Evolutionary conservation across 2,888 invertebrate species (phyloP).

Genomic region (Lycocerus yunnanus): DNA sequence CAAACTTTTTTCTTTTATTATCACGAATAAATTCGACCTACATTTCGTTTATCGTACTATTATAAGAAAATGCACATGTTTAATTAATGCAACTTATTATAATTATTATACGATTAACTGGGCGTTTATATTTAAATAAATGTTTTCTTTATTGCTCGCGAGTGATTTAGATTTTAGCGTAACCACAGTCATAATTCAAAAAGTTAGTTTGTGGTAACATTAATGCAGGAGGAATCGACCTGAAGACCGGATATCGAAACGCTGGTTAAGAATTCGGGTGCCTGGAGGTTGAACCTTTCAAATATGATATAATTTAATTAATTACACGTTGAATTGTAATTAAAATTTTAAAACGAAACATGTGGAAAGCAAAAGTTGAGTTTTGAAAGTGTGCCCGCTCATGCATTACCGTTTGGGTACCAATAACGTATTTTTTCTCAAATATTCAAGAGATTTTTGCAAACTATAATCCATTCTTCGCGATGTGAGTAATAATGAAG

Average conservation of each 20-base stretch:
- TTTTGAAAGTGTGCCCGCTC: background rate
- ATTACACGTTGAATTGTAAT: background rate
- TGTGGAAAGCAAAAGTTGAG: background rate
- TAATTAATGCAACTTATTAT: slow-evolving; percentile 1
- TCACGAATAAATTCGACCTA: slow-evolving; percentile 52
- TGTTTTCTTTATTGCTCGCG: slow-evolving; percentile 29
- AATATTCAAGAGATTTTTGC: too few species aligned
- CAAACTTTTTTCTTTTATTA: slow-evolving; percentile 43
- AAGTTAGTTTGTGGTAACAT: background rate
- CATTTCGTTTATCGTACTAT: slow-evolving; percentile 48
- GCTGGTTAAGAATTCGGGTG: background rate
- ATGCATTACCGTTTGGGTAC: background rate
- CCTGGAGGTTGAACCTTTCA: background rate
- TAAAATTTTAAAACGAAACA: background rate
- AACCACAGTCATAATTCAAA: background rate
- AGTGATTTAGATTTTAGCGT: background rate
- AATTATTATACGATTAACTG: slow-evolving; percentile 8
- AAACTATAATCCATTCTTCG: too few species aligned
- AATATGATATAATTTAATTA: background rate
- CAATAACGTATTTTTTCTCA: too few species aligned
- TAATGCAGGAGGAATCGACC: background rate
- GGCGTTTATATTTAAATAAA: slow-evolving; percentile 11
- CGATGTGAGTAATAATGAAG: background rate
- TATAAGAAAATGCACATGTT: slow-evolving; percentile 34
- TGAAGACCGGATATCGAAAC: background rate